Evolutionary conservation across 2,888 invertebrate species (phyloP), one percentile per base, ranked within the genome.

Genomic region (Sphinx pinastri): DNA sequence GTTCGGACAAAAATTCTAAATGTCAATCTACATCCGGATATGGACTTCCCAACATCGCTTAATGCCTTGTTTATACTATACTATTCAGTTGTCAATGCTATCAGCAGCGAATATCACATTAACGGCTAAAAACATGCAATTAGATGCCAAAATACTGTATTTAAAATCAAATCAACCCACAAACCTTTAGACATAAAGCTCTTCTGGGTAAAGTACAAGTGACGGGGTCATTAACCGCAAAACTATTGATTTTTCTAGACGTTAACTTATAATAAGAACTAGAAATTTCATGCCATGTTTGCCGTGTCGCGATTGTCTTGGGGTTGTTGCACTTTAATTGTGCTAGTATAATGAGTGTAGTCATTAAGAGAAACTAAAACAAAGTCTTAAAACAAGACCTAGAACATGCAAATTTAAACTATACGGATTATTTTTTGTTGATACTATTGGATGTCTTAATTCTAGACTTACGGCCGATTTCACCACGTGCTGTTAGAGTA

Each of bases 211-310:
- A 77, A 75, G 75, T 74, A 75, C 82, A 78, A 81, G 77, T 81
- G 77, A 74, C 54, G 74, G 77, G 89, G 87, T 81, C 86, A 75
- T 85, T 85, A 77, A 63, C 69, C 84, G 87, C 89, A 73, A 71
- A 68, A 74, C 73, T 89, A 90, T 90, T 82, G 90, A 90, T 90
- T 89, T 86, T 85, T 79, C 78, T 82, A 81, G 79, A 81, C 79
- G 81, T 74, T 78, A 52, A 63, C 45, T 60, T 54, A 57, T 55
- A 14, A 19, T 52, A 69, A 69, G 69, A 19, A 69, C 54, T 68
- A 52, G 38, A 16, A 19, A 31, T 59, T 68, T 52, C 45, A 45
- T 63, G 63, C 31, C 8, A 51, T 52, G 54, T 31, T 12, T 47
- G 47, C n/a, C 47, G n/a, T 47, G 25, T 38, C 10, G 38, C 38